Percentiles rank a stretch among this genome's conserved stretches.
These are phyloP conservation scores for Zootoca vivipara DNA, from an alignment of 2,113 vertebrate species.

Conservation along the genomic window DNA sequence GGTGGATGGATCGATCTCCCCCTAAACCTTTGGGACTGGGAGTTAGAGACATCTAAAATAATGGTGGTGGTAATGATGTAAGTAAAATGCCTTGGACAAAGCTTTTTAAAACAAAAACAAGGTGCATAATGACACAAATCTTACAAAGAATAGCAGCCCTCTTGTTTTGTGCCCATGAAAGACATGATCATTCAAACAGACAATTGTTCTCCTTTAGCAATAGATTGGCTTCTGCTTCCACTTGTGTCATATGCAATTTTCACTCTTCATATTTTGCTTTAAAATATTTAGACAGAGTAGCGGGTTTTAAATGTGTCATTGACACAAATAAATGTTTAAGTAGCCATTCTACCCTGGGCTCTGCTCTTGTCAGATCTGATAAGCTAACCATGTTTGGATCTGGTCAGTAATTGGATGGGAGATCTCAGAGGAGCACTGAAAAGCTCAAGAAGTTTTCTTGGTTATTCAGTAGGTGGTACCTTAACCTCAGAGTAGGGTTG, in stretches of 20 bases:
- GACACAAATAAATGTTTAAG: slow-evolving; percentile 75
- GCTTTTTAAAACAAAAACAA: slow-evolving; percentile 7
- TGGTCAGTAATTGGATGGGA: slow-evolving; percentile 67
- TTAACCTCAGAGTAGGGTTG: slow-evolving; percentile 58
- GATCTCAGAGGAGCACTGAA: slow-evolving; percentile 66
- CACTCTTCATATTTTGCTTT: slow-evolving; percentile 62
- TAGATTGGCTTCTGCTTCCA: slow-evolving; percentile 60
- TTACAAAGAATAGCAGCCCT: slow-evolving; percentile 37
- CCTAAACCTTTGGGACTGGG: neutral
- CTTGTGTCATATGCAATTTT: slow-evolving; percentile 64
- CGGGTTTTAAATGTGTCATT: slow-evolving; percentile 67
- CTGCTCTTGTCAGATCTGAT: slow-evolving; percentile 68
- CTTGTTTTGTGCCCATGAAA: slow-evolving; percentile 43
- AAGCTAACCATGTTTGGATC: slow-evolving; percentile 64
- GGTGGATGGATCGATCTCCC: neutral
- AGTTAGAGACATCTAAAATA: slow-evolving; percentile 5
- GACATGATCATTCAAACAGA: slow-evolving; percentile 57
- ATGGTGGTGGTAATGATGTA: neutral
- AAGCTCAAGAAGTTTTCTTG: slow-evolving; percentile 55
- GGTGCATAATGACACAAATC: slow-evolving; percentile 36
- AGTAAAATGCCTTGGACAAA: slow-evolving; percentile 35
- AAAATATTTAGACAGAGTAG: slow-evolving; percentile 70
- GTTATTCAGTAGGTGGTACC: slow-evolving; percentile 60
- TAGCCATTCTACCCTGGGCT: slow-evolving; percentile 67
- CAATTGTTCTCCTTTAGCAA: slow-evolving; percentile 53